phyloP scores from a whole-genome alignment of 2,797 vertebrate genomes.

The Helarctos malayanus region DNA sequence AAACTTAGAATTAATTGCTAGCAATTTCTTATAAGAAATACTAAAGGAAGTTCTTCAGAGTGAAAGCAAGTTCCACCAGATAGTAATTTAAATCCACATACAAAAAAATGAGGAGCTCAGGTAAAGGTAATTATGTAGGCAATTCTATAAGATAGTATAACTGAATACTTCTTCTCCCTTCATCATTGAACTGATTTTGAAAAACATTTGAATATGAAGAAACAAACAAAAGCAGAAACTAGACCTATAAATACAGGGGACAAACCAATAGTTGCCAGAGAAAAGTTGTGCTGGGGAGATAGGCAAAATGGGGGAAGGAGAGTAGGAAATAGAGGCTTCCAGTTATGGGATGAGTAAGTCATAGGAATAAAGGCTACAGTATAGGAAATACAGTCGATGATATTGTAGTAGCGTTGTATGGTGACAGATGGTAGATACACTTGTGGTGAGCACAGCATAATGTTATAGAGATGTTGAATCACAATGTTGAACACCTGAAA shows the following conservation, averaged over 20 bases:
- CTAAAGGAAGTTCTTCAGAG: not conserved
- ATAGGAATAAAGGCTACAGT: not conserved
- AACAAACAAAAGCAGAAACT: not conserved
- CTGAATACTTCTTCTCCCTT: not conserved
- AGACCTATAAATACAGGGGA: not conserved
- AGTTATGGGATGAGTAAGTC: not conserved
- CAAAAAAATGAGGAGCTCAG: not conserved
- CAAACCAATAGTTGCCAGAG: not conserved
- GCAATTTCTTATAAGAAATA: not conserved
- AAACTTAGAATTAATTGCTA: not conserved
- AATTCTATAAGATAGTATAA: not conserved
- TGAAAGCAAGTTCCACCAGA: not conserved
- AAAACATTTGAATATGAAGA: not conserved
- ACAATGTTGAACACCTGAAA: not conserved
- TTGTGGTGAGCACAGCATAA: not conserved
- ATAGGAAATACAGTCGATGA: not conserved
- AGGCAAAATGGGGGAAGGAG: not conserved
- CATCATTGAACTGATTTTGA: not conserved
- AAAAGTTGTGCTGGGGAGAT: not conserved
- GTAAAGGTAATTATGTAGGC: not conserved
- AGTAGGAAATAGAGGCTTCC: not conserved
- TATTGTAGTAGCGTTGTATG: not conserved
- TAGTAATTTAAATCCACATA: not conserved
- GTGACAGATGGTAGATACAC: not conserved
- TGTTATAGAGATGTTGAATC: not conserved